Evolutionary conservation across 2,888 invertebrate species (phyloP), one percentile per base, ranked within the genome.

Genomic region (Sipha maydis): DNA sequence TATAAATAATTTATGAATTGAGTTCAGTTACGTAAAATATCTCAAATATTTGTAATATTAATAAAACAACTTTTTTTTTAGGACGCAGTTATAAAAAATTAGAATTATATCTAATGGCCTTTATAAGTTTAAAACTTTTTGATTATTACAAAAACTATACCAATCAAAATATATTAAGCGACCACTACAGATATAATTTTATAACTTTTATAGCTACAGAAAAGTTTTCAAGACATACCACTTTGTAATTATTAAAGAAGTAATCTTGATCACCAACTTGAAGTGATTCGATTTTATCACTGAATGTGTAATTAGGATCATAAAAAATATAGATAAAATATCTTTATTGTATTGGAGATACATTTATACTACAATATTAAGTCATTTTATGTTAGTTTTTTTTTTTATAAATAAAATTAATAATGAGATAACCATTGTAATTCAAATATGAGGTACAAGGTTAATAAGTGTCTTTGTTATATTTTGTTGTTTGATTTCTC

Each of bases 51-150:
- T 8, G 25, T 34, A 73, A 25, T 25, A 75, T 28, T 71, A 41
- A 41, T 25, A 41, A 41, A 38, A 38, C 25, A 75, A 8, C 9
- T 75, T 75, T 11, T 75, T 11, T 38, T 38, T 75, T 25, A 25
- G 25, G 25, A 69, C 28, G 4, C 41, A n/a, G n/a, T 8, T 38
- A 14, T 34, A 80, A 79, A 67, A 80, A 69, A 80, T 19, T 38
- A 21, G 19, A 80, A 67, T 19, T 19, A 80, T 67, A 80, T n/a
- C 25, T 41, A 67, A 80, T 80, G 80, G 8, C n/a, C 80, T 41
- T 80, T 80, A 80, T 67, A 69, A 80, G 67, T 80, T 41, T 28
- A 83, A 83, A 83, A 71, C 31, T 83, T 83, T 83, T 54, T 73
- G 25, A 73, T 34, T 83, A 54, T 83, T 73, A 41, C 25, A 73